A percentile compares a stretch with the other conserved stretches of the same genome.
Evolutionary conservation across 2,888 invertebrate species (phyloP).

Genomic region (Drosophila suboccidentalis): DNA sequence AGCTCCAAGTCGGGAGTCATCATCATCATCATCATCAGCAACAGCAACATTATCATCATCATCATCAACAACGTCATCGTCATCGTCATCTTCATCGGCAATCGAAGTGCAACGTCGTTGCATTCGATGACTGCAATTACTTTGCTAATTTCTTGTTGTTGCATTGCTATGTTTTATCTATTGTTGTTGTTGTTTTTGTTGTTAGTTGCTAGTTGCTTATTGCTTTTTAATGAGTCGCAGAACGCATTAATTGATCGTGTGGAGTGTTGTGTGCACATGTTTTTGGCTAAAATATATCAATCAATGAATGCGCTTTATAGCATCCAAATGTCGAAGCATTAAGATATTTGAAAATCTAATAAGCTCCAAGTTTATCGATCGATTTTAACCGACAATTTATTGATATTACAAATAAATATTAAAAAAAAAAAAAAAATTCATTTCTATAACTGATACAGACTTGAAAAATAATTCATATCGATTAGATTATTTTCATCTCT

Average conservation of each 20-base stretch:
- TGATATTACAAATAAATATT: no score
- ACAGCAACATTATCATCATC: constrained; percentile 9
- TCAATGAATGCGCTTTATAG: background rate
- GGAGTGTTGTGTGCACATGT: constrained; percentile 7
- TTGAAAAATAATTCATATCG: background rate
- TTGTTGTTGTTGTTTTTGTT: constrained; percentile 11
- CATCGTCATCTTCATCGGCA: constrained; percentile 34
- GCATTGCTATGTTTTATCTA: constrained; percentile 3
- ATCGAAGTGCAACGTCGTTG: constrained; percentile 45
- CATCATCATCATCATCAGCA: constrained; percentile 34
- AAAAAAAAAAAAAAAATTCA: no score
- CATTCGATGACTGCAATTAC: constrained; percentile 57
- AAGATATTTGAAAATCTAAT: background rate
- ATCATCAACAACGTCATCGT: constrained; percentile 21
- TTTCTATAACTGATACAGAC: no score
- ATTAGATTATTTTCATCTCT: background rate
- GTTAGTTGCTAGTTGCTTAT: constrained; percentile 18
- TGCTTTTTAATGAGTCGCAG: constrained; percentile 37
- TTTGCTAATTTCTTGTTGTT: constrained; percentile 56
- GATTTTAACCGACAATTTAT: background rate
- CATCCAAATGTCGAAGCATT: background rate
- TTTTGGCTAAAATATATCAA: background rate
- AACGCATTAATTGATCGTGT: constrained; percentile 25
- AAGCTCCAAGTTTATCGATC: background rate
- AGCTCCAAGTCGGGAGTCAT: constrained; percentile 35